Base-by-base conservation (phyloP, 2,113 vertebrate genomes). In the Acinonyx jubatus region DNA sequence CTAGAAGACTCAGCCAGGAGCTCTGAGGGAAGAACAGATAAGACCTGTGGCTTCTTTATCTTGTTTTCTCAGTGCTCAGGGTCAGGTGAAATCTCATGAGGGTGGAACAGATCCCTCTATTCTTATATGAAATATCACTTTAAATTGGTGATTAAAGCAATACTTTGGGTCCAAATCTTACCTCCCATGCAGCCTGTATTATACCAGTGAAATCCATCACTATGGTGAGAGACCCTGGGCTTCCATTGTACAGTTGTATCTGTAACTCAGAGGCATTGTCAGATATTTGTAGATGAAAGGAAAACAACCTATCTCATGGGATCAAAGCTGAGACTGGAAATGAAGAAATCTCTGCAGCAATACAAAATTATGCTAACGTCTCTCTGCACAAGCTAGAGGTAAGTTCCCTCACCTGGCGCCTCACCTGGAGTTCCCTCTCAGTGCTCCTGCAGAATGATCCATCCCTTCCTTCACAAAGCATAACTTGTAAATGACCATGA, bases 261-360 rank as follows among this genome's bases (percentile, higher is more conserved):
- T 94, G 31, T 66, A 76, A 41, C 48, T 65, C 63, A 83, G 15
- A 96, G 45, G 10, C 33, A 38, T 74, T 1, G 0, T 73, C 57
- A 33, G 89, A 45, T 73, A 76, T 89, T 81, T 96, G 80, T 79
- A 94, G 74, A 84, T 19, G n/a, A 85, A 89, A 95, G 55, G 55
- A 94, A 98, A 97, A 96, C 76, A 90, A 45, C 52, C 27, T 36
- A 21, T 81, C 91, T 93, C 57, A 4, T 13, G 86, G 86, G 55
- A 90, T 91, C 92, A 79, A 78, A 82, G 79, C 80, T 66, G 71
- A 89, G 48, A 13, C 38, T 63, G 3, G 45, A 84, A 73, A 85
- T 66, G 55, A 88, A 52, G 71, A 86, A 61, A 78, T 78, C 68
- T 63, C 9, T 68, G 78, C 41, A 31, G 69, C 68, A 82, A 78